These are phyloP conservation scores for Anaspis maculata DNA, from an alignment of 2,888 invertebrate genomes.

Conservation along the genomic window DNA sequence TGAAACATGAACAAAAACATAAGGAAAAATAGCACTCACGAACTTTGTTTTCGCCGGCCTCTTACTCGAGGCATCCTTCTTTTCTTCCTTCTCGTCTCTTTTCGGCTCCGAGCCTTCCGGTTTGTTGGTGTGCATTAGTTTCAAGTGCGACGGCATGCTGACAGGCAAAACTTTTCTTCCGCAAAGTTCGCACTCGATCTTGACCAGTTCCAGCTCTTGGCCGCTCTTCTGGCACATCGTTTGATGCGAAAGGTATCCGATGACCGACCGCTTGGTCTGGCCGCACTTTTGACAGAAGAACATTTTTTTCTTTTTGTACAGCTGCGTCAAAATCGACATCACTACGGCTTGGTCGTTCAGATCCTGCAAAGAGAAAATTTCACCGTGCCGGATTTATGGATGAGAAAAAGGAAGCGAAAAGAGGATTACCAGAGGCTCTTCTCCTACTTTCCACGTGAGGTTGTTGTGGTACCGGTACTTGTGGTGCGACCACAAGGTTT, in stretches of 20 bases:
- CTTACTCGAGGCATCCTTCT: slow-evolving; percentile 1
- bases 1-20: too few species aligned
- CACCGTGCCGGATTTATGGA: slow-evolving; percentile 3
- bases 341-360: slow-evolving; percentile 44
- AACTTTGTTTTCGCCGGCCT: not conserved
- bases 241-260: slow-evolving; percentile 55
- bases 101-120: not conserved
- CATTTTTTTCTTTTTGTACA: slow-evolving; percentile 38
- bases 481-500: slow-evolving; percentile 44
- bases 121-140: slow-evolving; percentile 35
- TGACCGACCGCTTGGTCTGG: slow-evolving; percentile 42
- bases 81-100: slow-evolving; percentile 18
- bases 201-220: slow-evolving; percentile 44
- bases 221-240: slow-evolving; percentile 51
- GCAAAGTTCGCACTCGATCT: slow-evolving; percentile 49
- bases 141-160: slow-evolving; percentile 52
- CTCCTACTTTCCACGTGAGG: slow-evolving; percentile 50
- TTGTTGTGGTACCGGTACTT: slow-evolving; percentile 48
- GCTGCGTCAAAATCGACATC: slow-evolving; percentile 42
- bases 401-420: slow-evolving; percentile 39
- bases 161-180: slow-evolving; percentile 46
- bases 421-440: slow-evolving; percentile 43
- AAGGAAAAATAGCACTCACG: too few species aligned
- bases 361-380: slow-evolving; percentile 43
- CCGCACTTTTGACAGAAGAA: slow-evolving; percentile 51